Percentiles rank a stretch among this genome's conserved stretches.
These are phyloP conservation scores for Bubo blakistoni DNA, from an alignment of 2,113 vertebrate species.

Conservation along the genomic window DNA sequence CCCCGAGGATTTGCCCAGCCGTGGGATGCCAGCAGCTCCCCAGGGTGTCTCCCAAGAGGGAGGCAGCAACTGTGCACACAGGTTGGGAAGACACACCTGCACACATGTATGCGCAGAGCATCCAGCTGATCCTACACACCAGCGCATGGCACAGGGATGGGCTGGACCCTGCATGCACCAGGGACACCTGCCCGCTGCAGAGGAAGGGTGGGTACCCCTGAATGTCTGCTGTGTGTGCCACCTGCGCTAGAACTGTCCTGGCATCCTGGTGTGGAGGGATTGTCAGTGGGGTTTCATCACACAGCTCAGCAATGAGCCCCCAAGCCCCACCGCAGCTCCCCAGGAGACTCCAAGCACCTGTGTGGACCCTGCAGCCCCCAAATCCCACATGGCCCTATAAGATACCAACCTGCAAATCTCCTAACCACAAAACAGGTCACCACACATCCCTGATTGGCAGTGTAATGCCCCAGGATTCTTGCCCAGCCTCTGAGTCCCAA, in stretches of 20 bases:
- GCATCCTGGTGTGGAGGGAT: fast-evolving
- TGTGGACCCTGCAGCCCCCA: not conserved
- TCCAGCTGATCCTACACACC: not conserved
- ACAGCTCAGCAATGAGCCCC: not conserved
- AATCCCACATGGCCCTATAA: fast-evolving
- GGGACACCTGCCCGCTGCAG: not conserved
- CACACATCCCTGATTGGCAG: not conserved
- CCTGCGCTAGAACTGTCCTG: not conserved
- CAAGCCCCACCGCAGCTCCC: not conserved
- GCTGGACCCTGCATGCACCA: fast-evolving
- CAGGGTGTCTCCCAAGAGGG: not conserved
- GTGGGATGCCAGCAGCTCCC: not conserved
- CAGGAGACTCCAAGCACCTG: not conserved
- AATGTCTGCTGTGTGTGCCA: not conserved
- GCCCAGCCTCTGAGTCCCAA: not conserved
- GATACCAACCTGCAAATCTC: not conserved
- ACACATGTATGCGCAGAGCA: fast-evolving
- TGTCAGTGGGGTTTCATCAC: not conserved
- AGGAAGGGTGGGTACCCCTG: not conserved
- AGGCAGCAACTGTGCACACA: fast-evolving
- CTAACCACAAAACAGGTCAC: not conserved
- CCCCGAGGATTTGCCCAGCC: not conserved
- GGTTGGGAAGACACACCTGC: not conserved
- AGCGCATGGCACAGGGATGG: fast-evolving
- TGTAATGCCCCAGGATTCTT: fast-evolving